Evolutionary conservation across 64 coral and sea anemone species (phyloP), one percentile per base, ranked within the genome.

Genomic region (Orbicella faveolata): DNA sequence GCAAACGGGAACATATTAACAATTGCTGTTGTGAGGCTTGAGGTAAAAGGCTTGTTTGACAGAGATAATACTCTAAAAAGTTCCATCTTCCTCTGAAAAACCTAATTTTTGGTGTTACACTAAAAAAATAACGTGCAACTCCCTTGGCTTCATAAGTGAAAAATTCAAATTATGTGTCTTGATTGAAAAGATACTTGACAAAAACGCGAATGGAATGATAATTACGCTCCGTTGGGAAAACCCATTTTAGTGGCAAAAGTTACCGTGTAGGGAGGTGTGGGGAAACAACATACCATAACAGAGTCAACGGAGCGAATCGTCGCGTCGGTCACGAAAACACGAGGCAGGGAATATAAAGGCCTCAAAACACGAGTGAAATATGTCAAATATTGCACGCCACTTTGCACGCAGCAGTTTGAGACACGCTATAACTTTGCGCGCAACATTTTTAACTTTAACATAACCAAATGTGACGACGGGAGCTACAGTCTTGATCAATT

Each of bases 111-210:
- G 35, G 63, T 15, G 36, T 65, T 65, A 20, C 18, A 72, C 18
- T 9, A 39, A 85, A 69, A 30, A 65, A n/a, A 72, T 73, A 37
- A 52, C 61, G 39, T 78, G 64, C 82, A 20, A 0, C 18, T 2
- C 52, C 2, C 41, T 30, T 70, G 3, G 11, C 2, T n/a, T 52
- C 21, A 53, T 8, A 85, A 52, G 10, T 23, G 13, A 85, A 85
- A 25, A 70, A 85, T 85, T 70, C 17, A 3, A 85, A 85, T 73
- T 36, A 85, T 37, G 82, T 16, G 11, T 33, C 20, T 26, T 53
- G 39, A 41, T 85, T 52, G 63, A 44, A 48, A 52, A 54, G 37
- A 52, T 66, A 39, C 65, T 67, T 16, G 20, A 65, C 16, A 68
- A 67, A 84, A 9, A 4, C 4, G 52, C 67, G 37, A 3, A 26